phyloP scores from a whole-genome alignment of 2,888 invertebrate species.

The Helleia helle region DNA sequence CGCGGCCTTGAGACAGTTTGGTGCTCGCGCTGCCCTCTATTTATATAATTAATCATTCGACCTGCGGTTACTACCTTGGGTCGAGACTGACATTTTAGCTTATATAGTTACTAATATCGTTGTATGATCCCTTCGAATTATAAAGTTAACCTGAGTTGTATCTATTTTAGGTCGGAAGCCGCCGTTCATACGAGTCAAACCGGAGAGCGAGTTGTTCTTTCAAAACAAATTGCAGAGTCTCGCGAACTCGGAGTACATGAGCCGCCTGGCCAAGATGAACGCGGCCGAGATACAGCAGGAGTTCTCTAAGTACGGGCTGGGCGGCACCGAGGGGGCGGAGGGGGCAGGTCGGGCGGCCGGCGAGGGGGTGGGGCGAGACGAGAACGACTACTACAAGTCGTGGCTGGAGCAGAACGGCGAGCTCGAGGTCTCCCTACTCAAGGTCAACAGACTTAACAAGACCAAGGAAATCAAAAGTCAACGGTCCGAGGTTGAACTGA shows the following conservation, averaged over 20 bases:
- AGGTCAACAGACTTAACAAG: constrained; percentile 48
- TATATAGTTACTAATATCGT: too few relatives aligned
- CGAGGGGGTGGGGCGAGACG: too few relatives aligned
- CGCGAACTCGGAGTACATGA: constrained; percentile 51
- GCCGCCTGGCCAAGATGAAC: constrained; percentile 54
- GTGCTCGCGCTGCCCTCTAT: too few relatives aligned
- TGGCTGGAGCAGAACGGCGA: constrained; percentile 69
- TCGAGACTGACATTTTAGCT: too few relatives aligned
- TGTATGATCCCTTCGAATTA: too few relatives aligned
- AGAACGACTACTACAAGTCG: constrained; percentile 63
- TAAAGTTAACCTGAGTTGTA: too few relatives aligned
- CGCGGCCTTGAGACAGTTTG: too few relatives aligned
- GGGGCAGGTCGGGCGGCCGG: too few relatives aligned
- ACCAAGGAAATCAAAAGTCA: constrained; percentile 39
- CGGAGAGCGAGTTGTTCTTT: constrained; percentile 59
- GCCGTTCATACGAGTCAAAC: constrained; percentile 50
- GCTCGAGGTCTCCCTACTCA: constrained; percentile 57
- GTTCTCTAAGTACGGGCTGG: constrained; percentile 59
- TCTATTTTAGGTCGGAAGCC: constrained; percentile 39
- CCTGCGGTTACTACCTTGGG: too few relatives aligned
- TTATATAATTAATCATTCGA: too few relatives aligned
- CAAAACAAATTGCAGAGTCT: constrained; percentile 53
- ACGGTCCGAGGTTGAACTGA: constrained; percentile 57
- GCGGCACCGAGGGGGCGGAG: too few relatives aligned
- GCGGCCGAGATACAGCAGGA: constrained; percentile 51